Base-by-base conservation (phyloP, 2,797 vertebrate species). In the Myripristis jacobus region DNA sequence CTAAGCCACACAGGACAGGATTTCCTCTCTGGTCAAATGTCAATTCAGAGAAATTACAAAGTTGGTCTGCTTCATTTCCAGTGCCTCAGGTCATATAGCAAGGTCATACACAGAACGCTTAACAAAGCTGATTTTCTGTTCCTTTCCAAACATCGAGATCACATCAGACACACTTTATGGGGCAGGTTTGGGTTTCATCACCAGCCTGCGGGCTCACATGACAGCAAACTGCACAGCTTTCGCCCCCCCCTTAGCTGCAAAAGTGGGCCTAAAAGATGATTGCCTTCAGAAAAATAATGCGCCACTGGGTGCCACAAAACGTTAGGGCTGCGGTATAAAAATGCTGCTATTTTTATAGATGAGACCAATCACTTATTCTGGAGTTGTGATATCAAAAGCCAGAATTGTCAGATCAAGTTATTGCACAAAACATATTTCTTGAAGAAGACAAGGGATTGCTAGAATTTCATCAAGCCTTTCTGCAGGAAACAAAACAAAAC, bases 21-120 rank as follows among this genome's bases (percentile, higher is more conserved):
- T 90, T 92, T 91, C 85, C 81, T 91, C 70, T 79, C 76, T 71
- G 84, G 81, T 92, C 87, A 87, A 67, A 90, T 85, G 89, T 91
- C 87, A 89, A 83, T 88, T 88, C 67, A 52, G 63, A 86, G 66
- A 88, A 87, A 88, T 90, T 88, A 85, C 76, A 84, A 87, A 82
- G 75, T 70, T 72, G 80, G 82, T 78, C 83, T 83, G 86, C 86
- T 88, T 87, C 75, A 79, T 90, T 91, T 90, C 89, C 91, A 87
- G 47, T 44, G 83, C 92, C 85, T 80, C 79, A 83, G 91, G 92
- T 85, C 78, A 86, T 73, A 59, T 66, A 70, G 55, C 50, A 10
- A 78, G 84, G 75, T 87, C 71, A 77, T 15, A 67, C 70, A 59
- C 52, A 66, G 58, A 78, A 66, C n/a, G 15, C 70, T 64, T 44